Evolutionary conservation across 2,113 vertebrate species (phyloP), one percentile per base, ranked within the genome.

Genomic region (Macquaria australasica): DNA sequence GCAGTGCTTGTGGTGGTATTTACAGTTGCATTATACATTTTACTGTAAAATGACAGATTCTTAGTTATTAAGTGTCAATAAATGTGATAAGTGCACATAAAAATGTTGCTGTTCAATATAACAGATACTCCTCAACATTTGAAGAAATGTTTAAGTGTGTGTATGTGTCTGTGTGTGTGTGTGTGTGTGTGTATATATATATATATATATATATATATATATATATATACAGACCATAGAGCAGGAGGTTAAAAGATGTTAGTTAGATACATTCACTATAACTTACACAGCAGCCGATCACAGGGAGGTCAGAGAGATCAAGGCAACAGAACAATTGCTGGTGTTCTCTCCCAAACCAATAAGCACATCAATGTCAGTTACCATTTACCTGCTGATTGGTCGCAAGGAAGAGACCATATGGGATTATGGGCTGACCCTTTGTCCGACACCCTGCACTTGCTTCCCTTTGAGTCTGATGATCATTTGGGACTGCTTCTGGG

Each of bases 221-320:
- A 31, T 31, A 31, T 31, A 31, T 10, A 58, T 23, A 43, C 10
- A 67, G 34, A 28, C 10, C 34, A 78, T 23, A 31, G 39, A 31
- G n/a, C 37, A 31, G 18, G 16, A 56, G 25, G n/a, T 48, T 67
- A 68, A 66, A 53, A 55, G 31, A 55, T 23, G 41, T 37, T 39
- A 21, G 14, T 25, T 60, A 12, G 28, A 78, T 34, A 34, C 34
- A 34, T 2, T 31, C 28, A 31, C 28, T 31, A 31, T 31, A 34
- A 34, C 3, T 34, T 34, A 34, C 34, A 5, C 34, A 53, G 31
- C 37, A 75, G 58, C 18, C 58, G 79, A 31, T 79, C 21, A 25
- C 62, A 58, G 53, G 14, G 11, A 59, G 50, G 73, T 73, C 64
- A 64, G 41, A 7, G 28, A 55, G 64, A 66, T 81, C 39, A 71